A percentile compares a stretch with the other conserved stretches of the same genome.
These are phyloP conservation scores for Ephydatia muelleri DNA, from an alignment of 37 sponge, comb jelly and placozoan species.

Conservation along the genomic window DNA sequence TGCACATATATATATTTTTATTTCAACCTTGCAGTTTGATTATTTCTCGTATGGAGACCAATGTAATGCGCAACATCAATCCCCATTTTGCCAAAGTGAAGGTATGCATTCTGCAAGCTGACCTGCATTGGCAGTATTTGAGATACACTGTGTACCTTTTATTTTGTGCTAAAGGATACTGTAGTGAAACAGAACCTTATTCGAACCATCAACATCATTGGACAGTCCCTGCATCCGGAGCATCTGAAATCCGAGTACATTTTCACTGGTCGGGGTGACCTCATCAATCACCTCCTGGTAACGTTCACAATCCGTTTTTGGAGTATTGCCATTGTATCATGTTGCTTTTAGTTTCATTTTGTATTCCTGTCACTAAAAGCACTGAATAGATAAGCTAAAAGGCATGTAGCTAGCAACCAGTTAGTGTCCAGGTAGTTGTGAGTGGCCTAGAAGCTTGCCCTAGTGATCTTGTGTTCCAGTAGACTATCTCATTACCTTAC, in stretches of 20 bases:
- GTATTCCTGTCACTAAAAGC: neutral
- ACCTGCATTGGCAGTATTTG: neutral
- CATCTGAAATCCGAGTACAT: slow-evolving; percentile 84
- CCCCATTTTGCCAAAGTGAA: slow-evolving; percentile 93
- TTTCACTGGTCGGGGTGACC: slow-evolving; percentile 77
- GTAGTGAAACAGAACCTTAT: slow-evolving; percentile 93
- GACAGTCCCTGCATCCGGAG: slow-evolving; percentile 85
- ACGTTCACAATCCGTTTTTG: neutral
- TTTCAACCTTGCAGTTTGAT: slow-evolving; percentile 63
- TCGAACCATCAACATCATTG: slow-evolving; percentile 91
- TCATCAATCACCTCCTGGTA: slow-evolving; percentile 88
- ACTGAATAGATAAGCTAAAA: too few species aligned
- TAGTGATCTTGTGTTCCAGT: too few species aligned
- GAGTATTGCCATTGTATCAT: neutral
- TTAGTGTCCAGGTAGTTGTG: too few species aligned
- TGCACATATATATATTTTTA: neutral
- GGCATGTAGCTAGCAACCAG: too few species aligned
- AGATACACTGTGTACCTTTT: neutral
- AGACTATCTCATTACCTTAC: too few species aligned
- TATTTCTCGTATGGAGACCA: slow-evolving; percentile 90
- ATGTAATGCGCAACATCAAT: slow-evolving; percentile 89
- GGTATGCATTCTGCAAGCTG: slow-evolving; percentile 26
- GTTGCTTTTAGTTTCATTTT: neutral
- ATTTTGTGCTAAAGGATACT: slow-evolving; percentile 75
- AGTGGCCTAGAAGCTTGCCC: too few species aligned